Percentiles rank a stretch among this genome's conserved stretches.
These are phyloP conservation scores for Physella acuta DNA, from an alignment of 1,140 invertebrate genomes.

Conservation along the genomic window DNA sequence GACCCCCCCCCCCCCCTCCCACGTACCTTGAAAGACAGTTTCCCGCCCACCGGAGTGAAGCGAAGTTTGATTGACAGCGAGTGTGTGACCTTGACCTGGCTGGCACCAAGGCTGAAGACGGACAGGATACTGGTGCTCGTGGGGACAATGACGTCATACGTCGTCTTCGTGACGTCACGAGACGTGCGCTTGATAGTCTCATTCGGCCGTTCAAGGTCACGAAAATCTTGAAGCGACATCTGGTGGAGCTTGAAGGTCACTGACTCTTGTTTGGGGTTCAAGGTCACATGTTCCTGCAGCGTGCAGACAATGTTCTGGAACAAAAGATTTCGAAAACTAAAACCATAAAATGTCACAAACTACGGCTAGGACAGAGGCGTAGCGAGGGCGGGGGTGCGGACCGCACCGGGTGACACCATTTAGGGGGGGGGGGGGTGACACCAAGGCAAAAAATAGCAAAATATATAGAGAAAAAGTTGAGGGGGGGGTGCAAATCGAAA, in stretches of 20 bases:
- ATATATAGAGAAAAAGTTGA: too few relatives aligned
- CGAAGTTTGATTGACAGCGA: conserved; percentile 37
- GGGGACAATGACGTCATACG: conserved; percentile 40
- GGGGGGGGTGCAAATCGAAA: too few relatives aligned
- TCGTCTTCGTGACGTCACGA: too few relatives aligned
- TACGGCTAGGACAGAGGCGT: too few relatives aligned
- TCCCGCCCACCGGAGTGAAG: conserved; percentile 42
- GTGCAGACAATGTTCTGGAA: conserved; percentile 33
- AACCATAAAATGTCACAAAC: neutral
- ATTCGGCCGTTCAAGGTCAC: neutral
- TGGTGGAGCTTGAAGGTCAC: conserved; percentile 31
- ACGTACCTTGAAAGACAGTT: conserved; percentile 34
- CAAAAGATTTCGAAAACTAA: neutral
- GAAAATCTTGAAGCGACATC: conserved; percentile 34
- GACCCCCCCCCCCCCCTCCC: too few relatives aligned
- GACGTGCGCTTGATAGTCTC: conserved; percentile 27
- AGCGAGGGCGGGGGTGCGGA: too few relatives aligned
- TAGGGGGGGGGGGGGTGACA: too few relatives aligned
- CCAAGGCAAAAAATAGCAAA: too few relatives aligned
- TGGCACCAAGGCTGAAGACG: conserved; percentile 36
- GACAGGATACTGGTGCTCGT: conserved; percentile 40
- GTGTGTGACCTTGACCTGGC: conserved; percentile 40
- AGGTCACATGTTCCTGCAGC: conserved; percentile 35
- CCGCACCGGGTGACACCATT: too few relatives aligned
- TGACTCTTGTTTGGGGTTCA: conserved; percentile 27